Base-by-base conservation (phyloP, 2,888 invertebrate species). In the Steinernema carpocapsae region DNA sequence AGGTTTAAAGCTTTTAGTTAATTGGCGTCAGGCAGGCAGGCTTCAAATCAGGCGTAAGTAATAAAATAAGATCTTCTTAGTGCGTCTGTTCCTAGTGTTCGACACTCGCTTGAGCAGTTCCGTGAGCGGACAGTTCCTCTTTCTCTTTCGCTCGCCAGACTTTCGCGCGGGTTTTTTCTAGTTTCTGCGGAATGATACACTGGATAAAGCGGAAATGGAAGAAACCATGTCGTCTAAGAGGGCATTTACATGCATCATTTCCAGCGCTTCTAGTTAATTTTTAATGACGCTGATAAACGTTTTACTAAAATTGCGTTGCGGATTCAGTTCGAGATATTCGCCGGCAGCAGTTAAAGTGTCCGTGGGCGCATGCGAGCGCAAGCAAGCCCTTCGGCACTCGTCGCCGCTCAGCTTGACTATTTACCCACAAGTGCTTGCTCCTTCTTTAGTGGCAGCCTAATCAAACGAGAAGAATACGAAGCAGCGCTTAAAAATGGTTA, bases 1-100 rank as follows among this genome's bases (percentile, higher is more conserved):
- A 64, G 64, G 64, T 64, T 64, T 37, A n/a, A 7, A 64, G 64
- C 64, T 64, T 64, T 64, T 64, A 64, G 64, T 29, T 64, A 64
- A 64, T 64, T 64, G 32, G 32, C 22, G 6, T 14, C 29, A 29
- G 64, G 64, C 29, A 29, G 64, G 64, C 32, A 64, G 32, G 32
- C 37, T 64, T 64, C 64, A 64, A 29, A 37, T 64, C 32, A 64
- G 32, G 64, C 64, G 64, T 64, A 17, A 29, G 14, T 29, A 64
- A 64, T 32, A 26, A 12, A 26, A 32, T 64, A 17, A 64, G 32
- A 64, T 64, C 32, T 32, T 64, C 17, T 32, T 17, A 48, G 48
- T 48, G 19, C 37, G 37, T 37, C 37, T 10, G 37, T 37, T 37
- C 10, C 4, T 3, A 37, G 37, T 37, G 37, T 10, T 10, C 37